phyloP scores from a whole-genome alignment of 2,888 invertebrate species.

The Parnassius glacialis region DNA sequence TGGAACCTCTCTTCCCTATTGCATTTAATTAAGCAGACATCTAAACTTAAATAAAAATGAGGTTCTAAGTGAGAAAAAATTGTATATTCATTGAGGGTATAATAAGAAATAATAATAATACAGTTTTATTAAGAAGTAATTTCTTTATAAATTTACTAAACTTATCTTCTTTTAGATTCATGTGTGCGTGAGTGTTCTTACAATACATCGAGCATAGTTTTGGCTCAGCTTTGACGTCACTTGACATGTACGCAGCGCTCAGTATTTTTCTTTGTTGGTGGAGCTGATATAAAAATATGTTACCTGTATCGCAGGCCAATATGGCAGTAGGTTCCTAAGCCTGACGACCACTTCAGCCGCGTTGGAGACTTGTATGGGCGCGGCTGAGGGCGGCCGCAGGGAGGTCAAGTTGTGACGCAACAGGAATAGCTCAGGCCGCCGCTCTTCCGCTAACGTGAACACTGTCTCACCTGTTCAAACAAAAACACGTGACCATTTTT shows the following conservation, averaged over 20 bases:
- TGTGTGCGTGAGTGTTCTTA: no score
- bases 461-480: slow-evolving; percentile 40
- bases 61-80: no score
- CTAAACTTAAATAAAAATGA: no score
- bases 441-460: slow-evolving; percentile 58
- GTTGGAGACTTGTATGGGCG: slow-evolving; percentile 29
- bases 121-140: no score
- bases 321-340: slow-evolving; percentile 32
- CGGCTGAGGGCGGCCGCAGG: slow-evolving; percentile 52
- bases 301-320: slow-evolving; percentile 59
- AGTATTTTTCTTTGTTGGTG: neutral
- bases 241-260: no score
- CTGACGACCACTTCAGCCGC: slow-evolving; percentile 31
- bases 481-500: no score
- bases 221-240: neutral
- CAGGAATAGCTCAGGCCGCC: slow-evolving; percentile 46
- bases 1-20: no score
- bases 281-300: neutral
- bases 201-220: neutral
- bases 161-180: no score
- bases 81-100: no score
- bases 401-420: slow-evolving; percentile 37
- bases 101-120: no score
- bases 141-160: no score
- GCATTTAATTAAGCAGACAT: no score